Percentiles rank a stretch among this genome's conserved stretches.
These are phyloP conservation scores for Lytechinus pictus DNA, from an alignment of 35 echinoderm and acorn worm species.

Conservation along the genomic window DNA sequence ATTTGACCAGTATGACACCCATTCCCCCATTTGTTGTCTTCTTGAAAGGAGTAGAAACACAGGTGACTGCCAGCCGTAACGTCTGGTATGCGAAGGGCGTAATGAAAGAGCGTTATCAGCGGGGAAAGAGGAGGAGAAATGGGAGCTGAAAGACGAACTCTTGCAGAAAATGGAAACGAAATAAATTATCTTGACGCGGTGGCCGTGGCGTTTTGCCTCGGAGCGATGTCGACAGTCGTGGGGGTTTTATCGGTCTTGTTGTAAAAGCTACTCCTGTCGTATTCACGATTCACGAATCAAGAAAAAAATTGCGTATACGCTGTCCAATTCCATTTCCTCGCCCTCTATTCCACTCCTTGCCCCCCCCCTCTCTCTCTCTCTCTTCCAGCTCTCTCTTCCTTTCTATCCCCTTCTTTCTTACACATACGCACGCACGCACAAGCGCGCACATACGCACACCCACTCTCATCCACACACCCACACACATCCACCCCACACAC, in stretches of 20 bases:
- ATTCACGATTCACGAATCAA: background rate
- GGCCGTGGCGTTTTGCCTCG: background rate
- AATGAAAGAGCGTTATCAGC: background rate
- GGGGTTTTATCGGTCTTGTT: background rate
- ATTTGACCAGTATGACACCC: background rate
- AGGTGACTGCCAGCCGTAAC: slow-evolving; percentile 7
- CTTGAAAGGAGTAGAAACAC: background rate
- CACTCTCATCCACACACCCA: too few relatives aligned
- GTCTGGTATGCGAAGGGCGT: background rate
- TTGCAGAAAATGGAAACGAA: slow-evolving; percentile 17
- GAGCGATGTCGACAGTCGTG: background rate
- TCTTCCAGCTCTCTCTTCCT: background rate
- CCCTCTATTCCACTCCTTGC: background rate
- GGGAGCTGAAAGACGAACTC: slow-evolving; percentile 1
- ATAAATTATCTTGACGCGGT: background rate
- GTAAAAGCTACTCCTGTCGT: background rate
- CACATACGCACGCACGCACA: too few relatives aligned
- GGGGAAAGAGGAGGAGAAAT: background rate
- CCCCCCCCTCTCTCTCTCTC: background rate
- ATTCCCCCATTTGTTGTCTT: background rate
- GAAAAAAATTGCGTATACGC: too few relatives aligned
- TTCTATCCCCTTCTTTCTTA: background rate
- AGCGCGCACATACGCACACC: too few relatives aligned
- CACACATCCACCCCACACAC: too few relatives aligned
- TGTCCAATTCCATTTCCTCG: background rate